A percentile compares a stretch with the other conserved stretches of the same genome.
These are phyloP conservation scores for Imbricaverruca yamaguchii DNA, from an alignment of 2,888 invertebrate genomes.

Conservation along the genomic window DNA sequence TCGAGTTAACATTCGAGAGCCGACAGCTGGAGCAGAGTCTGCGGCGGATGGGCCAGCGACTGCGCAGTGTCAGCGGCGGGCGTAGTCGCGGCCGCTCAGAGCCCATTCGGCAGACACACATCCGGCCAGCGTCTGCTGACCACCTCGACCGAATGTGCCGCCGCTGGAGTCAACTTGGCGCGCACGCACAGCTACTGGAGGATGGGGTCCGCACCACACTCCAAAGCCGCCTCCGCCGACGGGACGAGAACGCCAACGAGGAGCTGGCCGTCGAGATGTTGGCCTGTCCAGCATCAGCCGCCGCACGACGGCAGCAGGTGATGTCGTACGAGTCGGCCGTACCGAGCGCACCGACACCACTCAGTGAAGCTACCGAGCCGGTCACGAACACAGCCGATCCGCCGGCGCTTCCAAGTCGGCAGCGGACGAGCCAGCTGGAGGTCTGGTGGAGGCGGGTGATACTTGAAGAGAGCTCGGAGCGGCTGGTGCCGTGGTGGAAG, in stretches of 20 bases:
- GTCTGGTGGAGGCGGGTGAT: conserved; percentile 3
- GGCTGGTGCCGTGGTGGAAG: conserved; percentile 4
- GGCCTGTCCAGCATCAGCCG: too few species aligned
- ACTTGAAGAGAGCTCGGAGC: neutral
- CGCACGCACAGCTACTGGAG: neutral
- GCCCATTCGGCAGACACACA: neutral
- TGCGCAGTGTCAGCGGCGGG: neutral
- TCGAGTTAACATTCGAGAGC: conserved; percentile 11
- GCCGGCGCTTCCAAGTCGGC: neutral
- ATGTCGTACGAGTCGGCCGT: neutral
- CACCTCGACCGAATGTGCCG: neutral
- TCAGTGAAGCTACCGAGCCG: too few species aligned
- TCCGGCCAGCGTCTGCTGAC: neutral
- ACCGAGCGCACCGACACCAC: neutral
- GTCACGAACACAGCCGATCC: too few species aligned
- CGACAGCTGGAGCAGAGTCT: conserved; percentile 4
- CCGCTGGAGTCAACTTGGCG: neutral
- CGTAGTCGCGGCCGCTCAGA: neutral
- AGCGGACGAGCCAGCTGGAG: neutral
- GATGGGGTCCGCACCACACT: neutral
- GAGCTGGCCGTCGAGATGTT: too few species aligned
- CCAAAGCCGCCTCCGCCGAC: neutral
- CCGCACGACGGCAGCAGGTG: neutral
- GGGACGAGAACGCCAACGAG: conserved; percentile 1
- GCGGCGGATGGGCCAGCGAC: neutral